A percentile compares a stretch with the other conserved stretches of the same genome.
Conservation (phyloP, 2,113 vertebrate species). For the Callopanchax toddi region DNA sequence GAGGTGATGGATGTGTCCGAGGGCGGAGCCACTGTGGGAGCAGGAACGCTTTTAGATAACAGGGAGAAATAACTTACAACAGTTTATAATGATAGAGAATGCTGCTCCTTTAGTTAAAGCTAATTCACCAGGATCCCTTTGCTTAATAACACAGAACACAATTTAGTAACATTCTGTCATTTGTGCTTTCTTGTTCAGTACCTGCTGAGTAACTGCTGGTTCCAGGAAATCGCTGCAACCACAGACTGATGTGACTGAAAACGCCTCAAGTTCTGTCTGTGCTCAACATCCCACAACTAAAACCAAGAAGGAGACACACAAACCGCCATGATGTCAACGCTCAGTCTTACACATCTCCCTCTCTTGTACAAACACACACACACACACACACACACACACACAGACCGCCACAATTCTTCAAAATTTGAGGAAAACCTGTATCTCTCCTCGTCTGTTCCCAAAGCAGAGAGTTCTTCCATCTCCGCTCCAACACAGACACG, state of each 20-base stretch:
- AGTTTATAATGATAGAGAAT: too few species aligned
- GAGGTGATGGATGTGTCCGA: conserved; percentile 78
- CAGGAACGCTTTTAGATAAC: neutral
- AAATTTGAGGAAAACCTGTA: conserved; percentile 67
- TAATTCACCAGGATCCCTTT: too few species aligned
- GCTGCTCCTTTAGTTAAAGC: too few species aligned
- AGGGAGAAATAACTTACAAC: too few species aligned
- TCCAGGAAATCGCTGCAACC: conserved; percentile 82
- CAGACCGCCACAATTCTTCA: conserved; percentile 1
- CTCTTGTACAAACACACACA: too few species aligned
- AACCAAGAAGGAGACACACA: conserved; percentile 22
- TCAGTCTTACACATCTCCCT: neutral
- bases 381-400: too few species aligned
- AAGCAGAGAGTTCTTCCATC: conserved; percentile 76
- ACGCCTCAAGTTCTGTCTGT: conserved; percentile 71
- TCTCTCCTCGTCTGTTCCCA: conserved; percentile 80
- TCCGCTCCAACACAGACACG: conserved; percentile 80
- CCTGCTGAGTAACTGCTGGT: conserved; percentile 84
- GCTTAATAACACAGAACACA: neutral
- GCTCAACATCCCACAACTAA: conserved; percentile 83
- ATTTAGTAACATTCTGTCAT: neutral
- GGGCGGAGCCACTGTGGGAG: conserved; percentile 77
- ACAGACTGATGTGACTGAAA: conserved; percentile 77
- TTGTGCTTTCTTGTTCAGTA: conserved; percentile 22
- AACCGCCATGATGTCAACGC: conserved; percentile 35